A percentile compares a stretch with the other conserved stretches of the same genome.
phyloP scores from a whole-genome alignment of 1,140 invertebrate genomes.

The Latrodectus geometricus region DNA sequence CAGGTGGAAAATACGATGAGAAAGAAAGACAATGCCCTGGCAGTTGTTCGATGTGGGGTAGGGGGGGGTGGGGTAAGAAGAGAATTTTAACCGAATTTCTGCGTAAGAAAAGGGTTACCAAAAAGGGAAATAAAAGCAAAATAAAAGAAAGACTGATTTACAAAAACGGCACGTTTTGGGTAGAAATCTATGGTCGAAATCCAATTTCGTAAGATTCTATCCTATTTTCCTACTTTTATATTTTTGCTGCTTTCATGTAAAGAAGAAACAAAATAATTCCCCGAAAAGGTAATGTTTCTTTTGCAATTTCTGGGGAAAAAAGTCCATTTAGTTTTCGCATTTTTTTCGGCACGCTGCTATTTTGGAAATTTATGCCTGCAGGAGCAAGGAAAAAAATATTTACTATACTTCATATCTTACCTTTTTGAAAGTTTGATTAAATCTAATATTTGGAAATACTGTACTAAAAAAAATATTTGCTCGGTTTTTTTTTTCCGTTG shows the following conservation, averaged over 20 bases:
- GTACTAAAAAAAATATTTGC: not conserved
- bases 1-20: constrained; percentile 6
- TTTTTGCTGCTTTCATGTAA: constrained; percentile 22
- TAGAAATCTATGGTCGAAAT: constrained; percentile 51
- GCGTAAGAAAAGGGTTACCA: not conserved
- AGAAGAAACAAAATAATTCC: constrained; percentile 32
- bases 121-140: not conserved
- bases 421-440: not conserved
- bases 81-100: constrained; percentile 37
- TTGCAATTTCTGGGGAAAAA: constrained; percentile 34
- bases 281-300: constrained; percentile 43
- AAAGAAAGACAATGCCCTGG: constrained; percentile 33
- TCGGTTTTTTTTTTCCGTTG: not conserved
- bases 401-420: not conserved
- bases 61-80: too few species aligned
- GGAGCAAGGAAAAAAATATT: not conserved
- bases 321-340: constrained; percentile 45
- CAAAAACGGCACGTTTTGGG: constrained; percentile 53
- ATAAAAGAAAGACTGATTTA: constrained; percentile 37
- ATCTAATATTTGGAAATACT: not conserved
- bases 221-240: constrained; percentile 30
- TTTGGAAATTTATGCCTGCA: not conserved
- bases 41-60: not conserved
- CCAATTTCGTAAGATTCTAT: constrained; percentile 49
- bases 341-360: constrained; percentile 21